Evolutionary conservation across 2,113 vertebrate genomes (phyloP), one percentile per base, ranked within the genome.

Genomic region (Steatornis caripensis): DNA sequence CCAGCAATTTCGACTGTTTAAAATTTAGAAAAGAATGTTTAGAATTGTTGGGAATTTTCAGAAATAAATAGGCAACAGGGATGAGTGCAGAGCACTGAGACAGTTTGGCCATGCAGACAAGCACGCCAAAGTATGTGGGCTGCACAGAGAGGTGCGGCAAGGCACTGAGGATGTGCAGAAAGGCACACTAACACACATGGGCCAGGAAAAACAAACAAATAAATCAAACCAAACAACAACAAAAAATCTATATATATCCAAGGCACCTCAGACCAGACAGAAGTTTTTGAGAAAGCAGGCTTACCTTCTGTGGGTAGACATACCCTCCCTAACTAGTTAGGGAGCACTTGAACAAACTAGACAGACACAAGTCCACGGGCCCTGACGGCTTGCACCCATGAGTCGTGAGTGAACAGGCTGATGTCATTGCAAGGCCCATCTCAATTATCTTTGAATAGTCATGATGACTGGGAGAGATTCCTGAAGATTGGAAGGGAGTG

Each of bases 171-270:
- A 2, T 62, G 6, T 23, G 15, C 26, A 66, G 49, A 43, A 86
- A 75, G 17, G 12, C 43, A 51, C 30, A 53, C 12, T 21, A 53
- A 75, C 12, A 17, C 20, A 46, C 7, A 15, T 8, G 5, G 26
- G 11, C 5, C 9, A 15, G 12, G 18, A 37, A 45, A 61, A 87
- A 15, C 4, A 36, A 86, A 55, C 4, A 34, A 30, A 45, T 26
- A 6, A 2, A 0, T 2, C 29, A 41, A 23, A 23, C 3, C 8
- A 39, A 34, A n/a, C n/a, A 69, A 53, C 3, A 30, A 24, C n/a
- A 34, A 24, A 16, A 3, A 21, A 16, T 20, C 24, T 76, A 5
- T 45, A 36, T 55, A 2, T 29, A 85, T 22, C 24, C 3, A 2
- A 48, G 46, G 12, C 14, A 8, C 3, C 18, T 77, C 24, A 77